Conservation (phyloP, 2,113 vertebrate species). For the Thamnaconus septentrionalis region DNA sequence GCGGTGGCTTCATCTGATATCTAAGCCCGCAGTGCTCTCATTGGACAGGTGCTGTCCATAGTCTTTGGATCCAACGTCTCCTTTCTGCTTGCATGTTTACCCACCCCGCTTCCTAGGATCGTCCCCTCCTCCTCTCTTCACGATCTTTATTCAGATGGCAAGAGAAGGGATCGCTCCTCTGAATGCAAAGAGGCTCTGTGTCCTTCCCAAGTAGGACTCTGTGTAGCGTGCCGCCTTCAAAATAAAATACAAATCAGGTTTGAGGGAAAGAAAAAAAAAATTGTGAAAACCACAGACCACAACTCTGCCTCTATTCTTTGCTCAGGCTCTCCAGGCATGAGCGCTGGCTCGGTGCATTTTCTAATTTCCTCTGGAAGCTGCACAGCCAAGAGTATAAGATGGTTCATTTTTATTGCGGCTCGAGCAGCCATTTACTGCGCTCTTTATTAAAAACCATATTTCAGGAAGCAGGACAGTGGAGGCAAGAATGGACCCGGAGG, state of each 20-base stretch:
- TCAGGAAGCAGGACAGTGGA: slow-evolving; percentile 58
- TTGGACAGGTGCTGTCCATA: slow-evolving; percentile 14
- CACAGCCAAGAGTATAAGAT: slow-evolving; percentile 61
- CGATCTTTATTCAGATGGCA: slow-evolving; percentile 70
- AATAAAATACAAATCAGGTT: slow-evolving; percentile 50
- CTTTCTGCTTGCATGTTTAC: slow-evolving; percentile 47
- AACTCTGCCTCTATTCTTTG: no score
- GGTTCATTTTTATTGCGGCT: slow-evolving; percentile 73
- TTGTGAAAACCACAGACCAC: no score
- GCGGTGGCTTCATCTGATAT: slow-evolving; percentile 4
- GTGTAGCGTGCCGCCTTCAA: slow-evolving; percentile 39
- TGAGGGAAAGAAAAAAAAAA: slow-evolving; percentile 7
- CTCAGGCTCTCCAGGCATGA: slow-evolving; percentile 27
- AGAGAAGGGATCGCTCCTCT: slow-evolving; percentile 67
- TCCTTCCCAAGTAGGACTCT: slow-evolving; percentile 53
- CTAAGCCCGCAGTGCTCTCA: slow-evolving; percentile 20
- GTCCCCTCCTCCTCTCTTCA: slow-evolving; percentile 47
- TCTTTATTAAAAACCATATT: slow-evolving; percentile 82
- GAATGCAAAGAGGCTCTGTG: slow-evolving; percentile 69
- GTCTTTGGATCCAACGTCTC: slow-evolving; percentile 41
- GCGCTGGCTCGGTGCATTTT: slow-evolving; percentile 52
- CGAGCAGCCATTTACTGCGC: slow-evolving; percentile 69
- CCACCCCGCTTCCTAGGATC: slow-evolving; percentile 38
- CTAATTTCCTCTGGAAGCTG: slow-evolving; percentile 65
- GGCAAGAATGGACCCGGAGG: slow-evolving; percentile 44